A percentile compares a stretch with the other conserved stretches of the same genome.
Evolutionary conservation across 1,140 invertebrate genomes (phyloP).

Genomic region (Liolophura sinensis): DNA sequence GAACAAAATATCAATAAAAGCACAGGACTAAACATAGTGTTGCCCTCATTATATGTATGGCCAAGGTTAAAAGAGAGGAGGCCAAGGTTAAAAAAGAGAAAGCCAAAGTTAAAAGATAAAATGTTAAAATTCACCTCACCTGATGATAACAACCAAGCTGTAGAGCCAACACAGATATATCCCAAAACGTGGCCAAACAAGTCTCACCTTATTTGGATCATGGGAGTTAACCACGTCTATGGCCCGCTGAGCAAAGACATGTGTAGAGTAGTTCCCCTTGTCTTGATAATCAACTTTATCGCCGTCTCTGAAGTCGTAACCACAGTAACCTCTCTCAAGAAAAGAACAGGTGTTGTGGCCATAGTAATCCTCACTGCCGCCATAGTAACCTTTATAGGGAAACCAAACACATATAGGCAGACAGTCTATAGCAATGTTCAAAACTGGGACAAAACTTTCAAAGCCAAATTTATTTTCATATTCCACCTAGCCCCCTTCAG

Average conservation of each 20-base stretch:
- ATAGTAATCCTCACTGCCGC: no score
- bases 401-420: no score
- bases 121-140: not conserved
- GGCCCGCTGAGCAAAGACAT: constrained; percentile 38
- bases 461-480: no score
- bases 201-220: constrained; percentile 13
- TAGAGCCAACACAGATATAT: no score
- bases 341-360: no score
- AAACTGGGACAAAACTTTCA: no score
- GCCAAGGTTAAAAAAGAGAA: not conserved
- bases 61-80: not conserved
- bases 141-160: not conserved
- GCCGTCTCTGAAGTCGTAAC: constrained; percentile 35
- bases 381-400: no score
- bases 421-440: no score
- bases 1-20: no score
- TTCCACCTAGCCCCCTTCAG: no score
- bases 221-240: constrained; percentile 35
- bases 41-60: not conserved
- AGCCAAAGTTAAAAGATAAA: not conserved
- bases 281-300: constrained; percentile 18
- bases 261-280: constrained; percentile 39
- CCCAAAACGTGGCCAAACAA: no score
- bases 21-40: not conserved
- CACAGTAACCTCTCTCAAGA: constrained; percentile 14